phyloP scores from a whole-genome alignment of 2,113 vertebrate species.

The Bujurquina vittata region DNA sequence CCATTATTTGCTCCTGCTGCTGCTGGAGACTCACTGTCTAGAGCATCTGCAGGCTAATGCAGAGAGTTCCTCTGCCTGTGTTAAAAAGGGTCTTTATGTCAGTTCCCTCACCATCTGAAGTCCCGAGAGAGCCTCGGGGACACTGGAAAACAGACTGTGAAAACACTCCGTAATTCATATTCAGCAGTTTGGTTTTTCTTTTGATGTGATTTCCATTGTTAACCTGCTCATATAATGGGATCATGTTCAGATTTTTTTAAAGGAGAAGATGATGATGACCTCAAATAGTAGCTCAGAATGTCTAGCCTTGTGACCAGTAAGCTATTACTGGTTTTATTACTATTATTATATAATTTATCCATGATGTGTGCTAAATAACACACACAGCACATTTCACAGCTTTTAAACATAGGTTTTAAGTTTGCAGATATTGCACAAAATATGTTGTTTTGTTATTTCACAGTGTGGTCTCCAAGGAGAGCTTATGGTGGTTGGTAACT shows the following conservation, averaged over 20 bases:
- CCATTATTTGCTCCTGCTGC: conserved; percentile 15
- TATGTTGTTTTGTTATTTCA: no score
- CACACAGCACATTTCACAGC: not conserved
- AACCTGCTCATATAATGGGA: not conserved
- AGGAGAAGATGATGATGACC: conserved; percentile 1
- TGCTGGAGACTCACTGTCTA: not conserved
- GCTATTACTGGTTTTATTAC: not conserved
- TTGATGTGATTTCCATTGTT: not conserved
- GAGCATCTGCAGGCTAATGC: conserved; percentile 1
- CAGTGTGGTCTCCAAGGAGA: not conserved
- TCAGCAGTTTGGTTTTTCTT: not conserved
- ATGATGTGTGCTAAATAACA: not conserved
- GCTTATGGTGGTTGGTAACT: not conserved
- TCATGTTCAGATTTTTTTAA: not conserved
- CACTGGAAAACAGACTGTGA: not conserved
- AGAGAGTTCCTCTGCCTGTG: conserved; percentile 4
- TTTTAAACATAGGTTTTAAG: not conserved
- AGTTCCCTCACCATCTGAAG: not conserved
- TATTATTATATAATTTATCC: not conserved
- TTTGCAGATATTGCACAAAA: no score
- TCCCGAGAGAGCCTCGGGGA: conserved; percentile 16
- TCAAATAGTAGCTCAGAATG: not conserved
- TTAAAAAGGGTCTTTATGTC: conserved; percentile 39
- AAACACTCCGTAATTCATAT: not conserved
- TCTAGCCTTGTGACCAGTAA: not conserved